Base-by-base conservation (phyloP, 2,797 vertebrate species). In the Smutsia gigantea region DNA sequence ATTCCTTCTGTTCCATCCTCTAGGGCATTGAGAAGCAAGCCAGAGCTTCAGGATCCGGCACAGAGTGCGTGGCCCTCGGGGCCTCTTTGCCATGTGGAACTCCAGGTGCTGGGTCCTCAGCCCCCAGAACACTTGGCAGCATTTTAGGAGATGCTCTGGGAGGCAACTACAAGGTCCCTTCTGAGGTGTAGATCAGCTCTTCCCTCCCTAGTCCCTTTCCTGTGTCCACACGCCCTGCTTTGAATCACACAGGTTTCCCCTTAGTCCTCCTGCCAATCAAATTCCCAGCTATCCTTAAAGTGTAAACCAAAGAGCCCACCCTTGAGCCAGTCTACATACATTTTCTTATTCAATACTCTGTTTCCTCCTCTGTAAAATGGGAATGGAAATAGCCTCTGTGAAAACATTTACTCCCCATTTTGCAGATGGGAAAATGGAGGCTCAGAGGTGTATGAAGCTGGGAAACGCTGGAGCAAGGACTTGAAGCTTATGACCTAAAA, bases 351-450 rank as follows among this genome's bases (percentile, higher is more conserved):
- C 46, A 69, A 46, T 39, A 46, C 9, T 61, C 4, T 79, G n/a
- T 81, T 83, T 90, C 78, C 39, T 95, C 4, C 19, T 25, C 77
- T 78, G 37, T 87, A 31, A 61, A 78, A 87, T 82, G 55, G 46
- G 31, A 90, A 82, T 55, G 74, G 21, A 53, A 66, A 72, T 90
- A 53, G 2, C 7, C 23, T 8, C 1, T n/a, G 19, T 25, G 59
- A 31, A 3, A 42, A 31, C 29, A 88, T 91, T 78, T 85, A 61
- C 57, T 17, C 14, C 37, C 39, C 12, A 5, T 37, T 94, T 86
- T 89, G 27, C 8, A 57, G 71, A 78, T 59, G 64, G 27, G 23
- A 4, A 81, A 75, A 69, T 53, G 49, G 57, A 93, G 51, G 71
- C 51, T 25, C 61, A 13, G 49, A 57, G 23, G 21, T 7, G 34